A percentile compares a stretch with the other conserved stretches of the same genome.
phyloP scores from a whole-genome alignment of 2,888 invertebrate species.

The Tridacna crocea region DNA sequence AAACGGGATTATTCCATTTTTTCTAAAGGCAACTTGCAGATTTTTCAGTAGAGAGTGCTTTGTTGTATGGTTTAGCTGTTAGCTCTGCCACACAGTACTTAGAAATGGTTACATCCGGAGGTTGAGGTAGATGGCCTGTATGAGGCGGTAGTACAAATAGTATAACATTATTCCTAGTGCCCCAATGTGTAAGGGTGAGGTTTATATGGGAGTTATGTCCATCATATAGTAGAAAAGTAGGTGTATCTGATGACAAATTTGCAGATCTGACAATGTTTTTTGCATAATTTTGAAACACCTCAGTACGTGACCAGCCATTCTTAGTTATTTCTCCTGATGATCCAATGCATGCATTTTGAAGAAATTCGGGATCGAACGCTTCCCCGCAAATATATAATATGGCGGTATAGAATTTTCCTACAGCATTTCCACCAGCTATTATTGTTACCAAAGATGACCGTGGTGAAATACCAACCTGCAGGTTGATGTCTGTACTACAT shows the following conservation, averaged over 20 bases:
- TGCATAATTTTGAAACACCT: too few species aligned
- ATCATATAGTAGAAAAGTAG: conserved; percentile 43
- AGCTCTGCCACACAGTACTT: conserved; percentile 45
- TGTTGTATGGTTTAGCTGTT: conserved; percentile 43
- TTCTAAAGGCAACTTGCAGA: conserved; percentile 40
- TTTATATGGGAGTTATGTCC: conserved; percentile 53
- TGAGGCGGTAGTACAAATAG: conserved; percentile 63
- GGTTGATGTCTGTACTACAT: conserved; percentile 19
- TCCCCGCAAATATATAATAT: neutral
- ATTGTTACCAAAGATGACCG: too few species aligned
- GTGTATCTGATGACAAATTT: too few species aligned
- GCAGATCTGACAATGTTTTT: too few species aligned
- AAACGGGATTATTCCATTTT: conserved; percentile 52
- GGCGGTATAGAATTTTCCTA: neutral
- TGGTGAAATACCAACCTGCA: neutral
- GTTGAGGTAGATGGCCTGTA: conserved; percentile 50
- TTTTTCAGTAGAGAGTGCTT: conserved; percentile 46
- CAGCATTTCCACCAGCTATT: neutral
- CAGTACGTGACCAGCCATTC: conserved; percentile 12
- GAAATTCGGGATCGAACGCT: neutral
- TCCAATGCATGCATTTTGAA: neutral
- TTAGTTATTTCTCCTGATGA: conserved; percentile 7
- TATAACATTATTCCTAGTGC: conserved; percentile 41
- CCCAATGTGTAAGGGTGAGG: conserved; percentile 50
- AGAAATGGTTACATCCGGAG: conserved; percentile 51